These are phyloP conservation scores for Glyphotaelius pellucidus DNA, from an alignment of 2,888 invertebrate genomes.

Conservation along the genomic window DNA sequence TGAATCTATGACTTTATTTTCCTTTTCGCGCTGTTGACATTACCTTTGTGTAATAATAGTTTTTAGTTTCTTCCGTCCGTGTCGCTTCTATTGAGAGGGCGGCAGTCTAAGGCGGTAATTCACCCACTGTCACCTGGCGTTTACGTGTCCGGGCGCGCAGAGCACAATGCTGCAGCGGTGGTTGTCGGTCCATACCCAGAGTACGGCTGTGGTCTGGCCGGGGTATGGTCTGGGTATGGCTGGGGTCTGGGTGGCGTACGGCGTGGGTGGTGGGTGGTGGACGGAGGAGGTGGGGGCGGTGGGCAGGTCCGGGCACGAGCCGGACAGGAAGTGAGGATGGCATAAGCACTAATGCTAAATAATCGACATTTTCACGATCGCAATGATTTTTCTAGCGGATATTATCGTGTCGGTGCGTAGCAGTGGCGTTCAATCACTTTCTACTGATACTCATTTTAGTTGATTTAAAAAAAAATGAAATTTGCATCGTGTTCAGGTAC, in stretches of 20 bases:
- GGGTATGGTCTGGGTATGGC: neutral
- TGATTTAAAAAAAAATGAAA: neutral
- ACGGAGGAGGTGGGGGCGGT: neutral
- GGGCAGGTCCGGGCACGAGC: conserved; percentile 45
- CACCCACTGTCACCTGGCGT: conserved; percentile 17
- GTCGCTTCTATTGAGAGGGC: conserved; percentile 34
- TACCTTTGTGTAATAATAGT: neutral
- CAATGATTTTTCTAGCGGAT: neutral
- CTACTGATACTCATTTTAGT: neutral
- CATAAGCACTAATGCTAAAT: conserved; percentile 3
- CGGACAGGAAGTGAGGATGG: conserved; percentile 41
- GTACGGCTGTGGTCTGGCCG: neutral
- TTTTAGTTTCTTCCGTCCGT: conserved; percentile 2
- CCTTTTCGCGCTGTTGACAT: neutral
- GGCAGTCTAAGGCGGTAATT: conserved; percentile 25
- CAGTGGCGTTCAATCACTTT: neutral
- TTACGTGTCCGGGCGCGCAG: conserved; percentile 24
- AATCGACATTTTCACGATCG: neutral
- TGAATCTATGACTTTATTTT: neutral
- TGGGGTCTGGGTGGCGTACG: neutral
- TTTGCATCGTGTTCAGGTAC: neutral
- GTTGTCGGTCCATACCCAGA: neutral
- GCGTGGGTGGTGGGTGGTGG: conserved; percentile 16
- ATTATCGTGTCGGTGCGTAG: neutral
- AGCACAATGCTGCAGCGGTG: neutral